Evolutionary conservation across 37 sponge, comb jelly and placozoan species (phyloP), one percentile per base, ranked within the genome.

Genomic region (Beroe ovata): DNA sequence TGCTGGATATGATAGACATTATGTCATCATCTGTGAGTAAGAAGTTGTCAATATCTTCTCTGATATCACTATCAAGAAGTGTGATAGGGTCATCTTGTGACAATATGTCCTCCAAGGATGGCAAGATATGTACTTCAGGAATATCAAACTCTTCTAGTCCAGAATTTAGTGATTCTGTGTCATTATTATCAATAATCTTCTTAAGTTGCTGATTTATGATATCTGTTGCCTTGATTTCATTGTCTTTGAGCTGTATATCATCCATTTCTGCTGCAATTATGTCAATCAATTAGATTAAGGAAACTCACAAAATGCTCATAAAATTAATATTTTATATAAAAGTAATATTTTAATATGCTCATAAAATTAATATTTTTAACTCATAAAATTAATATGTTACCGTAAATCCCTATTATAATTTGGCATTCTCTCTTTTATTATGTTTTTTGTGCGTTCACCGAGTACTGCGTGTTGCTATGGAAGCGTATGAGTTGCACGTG

Each of bases 91-190:
- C 84, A 77, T 77, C 84, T 25, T 77, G 84, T 42, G 84, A 39
- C 47, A 77, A 42, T 19, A 77, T 77, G 18, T 77, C 84, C 23
- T 77, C 84, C 26, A 77, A 23, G n/a, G 84, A 77, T 23, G 84
- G 84, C n/a, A 77, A 25, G 11, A 77, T 54, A 32, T 30, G 8
- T 4, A 77, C n/a, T 77, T 77, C 84, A 23, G 84, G 84, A 1
- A 77, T 77, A 40, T 77, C 84, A 42, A 77, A 42, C 26, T 77
- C 84, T 41, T 77, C 84, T 21, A 77, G 25, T 41, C 84, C 84
- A 40, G 84, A 77, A 22, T 77, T 77, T 38, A 77, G 84, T 25
- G 84, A 77, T 77, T 77, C 84, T 14, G 84, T 77, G 28, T 77
- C 84, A 42, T 77, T 39, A 14, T 11, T 22, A 0, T 77, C 84